phyloP scores from a whole-genome alignment of 23 tunicate genomes.

The Botrylloides violaceus region DNA sequence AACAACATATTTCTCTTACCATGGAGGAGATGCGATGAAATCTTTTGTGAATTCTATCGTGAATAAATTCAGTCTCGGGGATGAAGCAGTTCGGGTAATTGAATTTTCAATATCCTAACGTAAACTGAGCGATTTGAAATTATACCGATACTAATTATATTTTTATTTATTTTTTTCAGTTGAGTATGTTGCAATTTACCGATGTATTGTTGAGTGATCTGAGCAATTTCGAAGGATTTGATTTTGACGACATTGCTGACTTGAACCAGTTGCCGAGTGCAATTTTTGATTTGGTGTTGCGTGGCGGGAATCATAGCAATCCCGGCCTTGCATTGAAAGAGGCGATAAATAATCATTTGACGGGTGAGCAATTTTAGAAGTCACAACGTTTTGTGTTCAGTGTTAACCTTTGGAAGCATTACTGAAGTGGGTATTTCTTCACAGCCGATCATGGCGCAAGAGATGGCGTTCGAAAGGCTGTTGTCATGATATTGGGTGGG shows the following conservation, averaged over 20 bases:
- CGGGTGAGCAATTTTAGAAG: too few species aligned
- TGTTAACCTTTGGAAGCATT: too few species aligned
- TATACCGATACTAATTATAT: not conserved
- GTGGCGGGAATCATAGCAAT: not conserved
- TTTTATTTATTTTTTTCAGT: not conserved
- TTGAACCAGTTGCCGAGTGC: not conserved
- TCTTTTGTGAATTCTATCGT: not conserved
- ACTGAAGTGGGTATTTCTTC: not conserved
- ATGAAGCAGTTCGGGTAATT: not conserved
- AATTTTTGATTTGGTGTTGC: not conserved
- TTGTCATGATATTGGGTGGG: conserved; percentile 4
- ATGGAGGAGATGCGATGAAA: not conserved
- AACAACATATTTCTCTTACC: not conserved
- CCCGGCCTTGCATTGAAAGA: conserved; percentile 7
- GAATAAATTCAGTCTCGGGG: not conserved
- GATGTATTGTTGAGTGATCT: not conserved
- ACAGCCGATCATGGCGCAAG: conserved; percentile 17
- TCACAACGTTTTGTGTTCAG: too few species aligned
- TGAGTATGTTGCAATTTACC: not conserved
- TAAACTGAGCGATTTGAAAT: too few species aligned
- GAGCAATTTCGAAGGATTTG: not conserved
- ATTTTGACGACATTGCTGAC: not conserved
- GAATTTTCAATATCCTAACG: not conserved
- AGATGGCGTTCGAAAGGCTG: not conserved
- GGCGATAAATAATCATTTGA: not conserved